Percentiles rank a stretch among this genome's conserved stretches.
Conservation (phyloP, 2,113 vertebrate species). For the Gasterosteus aculeatus region DNA sequence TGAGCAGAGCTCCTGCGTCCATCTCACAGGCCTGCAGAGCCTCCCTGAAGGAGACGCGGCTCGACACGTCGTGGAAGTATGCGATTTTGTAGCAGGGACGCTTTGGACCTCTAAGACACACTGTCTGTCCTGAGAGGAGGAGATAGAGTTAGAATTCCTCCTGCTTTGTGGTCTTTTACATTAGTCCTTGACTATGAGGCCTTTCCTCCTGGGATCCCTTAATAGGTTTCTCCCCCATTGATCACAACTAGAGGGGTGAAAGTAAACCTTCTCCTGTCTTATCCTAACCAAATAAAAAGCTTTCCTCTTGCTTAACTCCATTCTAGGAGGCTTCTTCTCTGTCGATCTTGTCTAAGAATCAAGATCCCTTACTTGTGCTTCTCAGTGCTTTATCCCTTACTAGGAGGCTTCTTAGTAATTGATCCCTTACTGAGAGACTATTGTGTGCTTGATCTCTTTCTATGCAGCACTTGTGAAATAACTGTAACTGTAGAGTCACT, state of each 20-base stretch:
- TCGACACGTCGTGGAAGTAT: constrained; percentile 92
- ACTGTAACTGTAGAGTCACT: neutral
- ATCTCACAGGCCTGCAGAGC: constrained; percentile 88
- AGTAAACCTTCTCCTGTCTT: no score
- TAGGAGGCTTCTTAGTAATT: neutral
- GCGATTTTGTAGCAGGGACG: constrained; percentile 93
- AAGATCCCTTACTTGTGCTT: neutral
- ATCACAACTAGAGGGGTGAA: neutral
- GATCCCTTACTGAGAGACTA: neutral
- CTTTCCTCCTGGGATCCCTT: neutral
- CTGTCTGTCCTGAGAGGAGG: constrained; percentile 87
- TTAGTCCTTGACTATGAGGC: neutral
- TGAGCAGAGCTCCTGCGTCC: constrained; percentile 88
- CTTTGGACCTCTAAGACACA: constrained; percentile 84
- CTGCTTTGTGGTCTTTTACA: neutral
- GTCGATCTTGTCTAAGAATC: neutral
- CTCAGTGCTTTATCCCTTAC: neutral
- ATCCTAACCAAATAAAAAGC: no score
- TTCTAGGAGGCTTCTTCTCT: neutral
- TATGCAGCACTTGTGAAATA: no score
- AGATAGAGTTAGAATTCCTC: neutral
- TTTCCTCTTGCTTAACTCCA: neutral
- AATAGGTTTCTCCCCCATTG: neutral
- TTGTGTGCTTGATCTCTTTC: neutral
- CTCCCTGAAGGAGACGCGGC: constrained; percentile 91